Percentiles rank a stretch among this genome's conserved stretches.
These are phyloP conservation scores for Cladorhizidae sp. DNA, from an alignment of 37 sponge, comb jelly and placozoan genomes.

Conservation along the genomic window DNA sequence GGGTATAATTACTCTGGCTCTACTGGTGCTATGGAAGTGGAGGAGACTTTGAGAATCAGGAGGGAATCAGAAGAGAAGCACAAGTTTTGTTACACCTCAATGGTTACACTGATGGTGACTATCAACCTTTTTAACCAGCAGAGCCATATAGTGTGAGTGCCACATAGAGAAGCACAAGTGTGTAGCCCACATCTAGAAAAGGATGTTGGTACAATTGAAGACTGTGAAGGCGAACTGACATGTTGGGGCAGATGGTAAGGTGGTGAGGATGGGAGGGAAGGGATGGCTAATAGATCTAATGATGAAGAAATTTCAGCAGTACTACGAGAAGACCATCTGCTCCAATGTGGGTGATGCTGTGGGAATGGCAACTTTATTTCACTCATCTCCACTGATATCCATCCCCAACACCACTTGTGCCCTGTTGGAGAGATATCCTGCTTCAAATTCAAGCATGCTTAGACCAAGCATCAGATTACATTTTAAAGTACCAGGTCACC, in stretches of 20 bases:
- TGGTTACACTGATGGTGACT: neutral
- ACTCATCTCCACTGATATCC: too few relatives aligned
- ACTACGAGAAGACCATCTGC: too few relatives aligned
- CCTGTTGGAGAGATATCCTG: too few relatives aligned
- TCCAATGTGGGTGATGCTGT: too few relatives aligned
- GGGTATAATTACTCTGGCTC: neutral
- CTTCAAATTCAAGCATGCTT: too few relatives aligned
- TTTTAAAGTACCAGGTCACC: too few relatives aligned
- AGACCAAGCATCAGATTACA: too few relatives aligned
- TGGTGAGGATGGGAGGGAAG: too few relatives aligned
- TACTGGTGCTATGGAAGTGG: slow-evolving; percentile 1
- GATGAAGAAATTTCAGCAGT: too few relatives aligned
- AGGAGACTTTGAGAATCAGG: neutral
- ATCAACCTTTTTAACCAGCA: neutral
- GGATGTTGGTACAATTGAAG: neutral
- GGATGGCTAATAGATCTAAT: too few relatives aligned
- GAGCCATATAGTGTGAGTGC: neutral
- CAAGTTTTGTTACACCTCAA: neutral
- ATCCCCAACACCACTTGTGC: too few relatives aligned
- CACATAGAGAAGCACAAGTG: neutral
- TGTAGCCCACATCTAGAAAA: slow-evolving; percentile 8
- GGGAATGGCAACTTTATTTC: too few relatives aligned
- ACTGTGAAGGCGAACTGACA: neutral
- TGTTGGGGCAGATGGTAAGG: neutral
- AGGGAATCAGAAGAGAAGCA: neutral